Conservation (phyloP, 1,140 invertebrate genomes). For the Hestina assimilis region DNA sequence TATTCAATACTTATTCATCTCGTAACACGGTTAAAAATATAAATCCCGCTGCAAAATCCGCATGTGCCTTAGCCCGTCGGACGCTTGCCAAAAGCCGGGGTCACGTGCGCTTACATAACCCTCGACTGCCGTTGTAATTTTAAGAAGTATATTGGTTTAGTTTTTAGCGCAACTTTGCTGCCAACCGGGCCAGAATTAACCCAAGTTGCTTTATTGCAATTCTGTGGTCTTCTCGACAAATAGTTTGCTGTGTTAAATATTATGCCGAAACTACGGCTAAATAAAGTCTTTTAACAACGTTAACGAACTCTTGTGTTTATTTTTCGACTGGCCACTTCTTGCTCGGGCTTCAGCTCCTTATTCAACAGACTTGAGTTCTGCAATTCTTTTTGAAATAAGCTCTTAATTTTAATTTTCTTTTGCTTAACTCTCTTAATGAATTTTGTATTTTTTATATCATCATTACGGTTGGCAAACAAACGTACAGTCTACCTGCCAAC, state of each 20-base stretch:
- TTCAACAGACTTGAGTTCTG: conserved; percentile 4
- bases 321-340: conserved; percentile 22
- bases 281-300: conserved; percentile 17
- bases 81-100: conserved; percentile 47
- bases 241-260: conserved; percentile 31
- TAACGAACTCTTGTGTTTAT: conserved; percentile 21
- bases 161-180: conserved; percentile 51
- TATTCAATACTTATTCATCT: conserved; percentile 23
- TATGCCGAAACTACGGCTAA: conserved; percentile 22
- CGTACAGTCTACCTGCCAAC: too few relatives aligned
- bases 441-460: background rate
- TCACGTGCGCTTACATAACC: conserved; percentile 59
- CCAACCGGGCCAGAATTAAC: conserved; percentile 49
- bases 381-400: conserved; percentile 2
- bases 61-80: conserved; percentile 38
- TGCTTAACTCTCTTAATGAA: background rate
- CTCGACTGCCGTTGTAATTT: conserved; percentile 49
- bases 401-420: conserved; percentile 4
- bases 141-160: conserved; percentile 69
- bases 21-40: conserved; percentile 45
- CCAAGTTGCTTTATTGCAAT: conserved; percentile 51
- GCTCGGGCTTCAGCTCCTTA: conserved; percentile 27
- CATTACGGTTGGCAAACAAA: background rate
- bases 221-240: conserved; percentile 36
- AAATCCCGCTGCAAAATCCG: conserved; percentile 39